These are phyloP conservation scores for Drosophila mimetica DNA, from an alignment of 2,888 invertebrate genomes.

Conservation along the genomic window DNA sequence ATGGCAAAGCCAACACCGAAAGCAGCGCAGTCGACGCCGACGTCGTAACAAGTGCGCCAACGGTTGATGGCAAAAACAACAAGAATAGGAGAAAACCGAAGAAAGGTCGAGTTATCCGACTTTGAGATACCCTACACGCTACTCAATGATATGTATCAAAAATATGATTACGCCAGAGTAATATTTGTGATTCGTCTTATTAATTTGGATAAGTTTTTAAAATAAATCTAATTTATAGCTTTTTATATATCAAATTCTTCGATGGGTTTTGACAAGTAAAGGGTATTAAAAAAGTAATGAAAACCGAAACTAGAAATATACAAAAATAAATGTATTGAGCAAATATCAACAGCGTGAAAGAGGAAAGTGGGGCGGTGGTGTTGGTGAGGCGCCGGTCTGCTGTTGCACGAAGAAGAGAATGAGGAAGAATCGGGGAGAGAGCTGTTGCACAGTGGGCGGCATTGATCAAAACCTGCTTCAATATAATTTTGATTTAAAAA, in stretches of 20 bases:
- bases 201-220: too few species aligned
- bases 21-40: conserved; percentile 44
- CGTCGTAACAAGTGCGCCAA: conserved; percentile 71
- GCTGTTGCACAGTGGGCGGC: conserved; percentile 24
- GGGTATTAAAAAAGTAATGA: neutral
- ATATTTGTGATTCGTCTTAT: too few species aligned
- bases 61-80: conserved; percentile 23
- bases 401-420: conserved; percentile 11
- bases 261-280: neutral
- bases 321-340: conserved; percentile 75
- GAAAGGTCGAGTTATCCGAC: neutral
- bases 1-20: conserved; percentile 3
- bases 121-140: neutral
- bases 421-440: conserved; percentile 21
- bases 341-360: conserved; percentile 61
- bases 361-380: conserved; percentile 3
- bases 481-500: too few species aligned
- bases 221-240: too few species aligned
- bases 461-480: neutral
- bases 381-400: conserved; percentile 21
- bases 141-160: too few species aligned
- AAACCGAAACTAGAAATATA: conserved; percentile 44
- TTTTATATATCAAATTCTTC: too few species aligned
- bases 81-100: conserved; percentile 22
- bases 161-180: too few species aligned